Conservation (phyloP, 2,797 vertebrate genomes). For the Xerus rutilus region DNA sequence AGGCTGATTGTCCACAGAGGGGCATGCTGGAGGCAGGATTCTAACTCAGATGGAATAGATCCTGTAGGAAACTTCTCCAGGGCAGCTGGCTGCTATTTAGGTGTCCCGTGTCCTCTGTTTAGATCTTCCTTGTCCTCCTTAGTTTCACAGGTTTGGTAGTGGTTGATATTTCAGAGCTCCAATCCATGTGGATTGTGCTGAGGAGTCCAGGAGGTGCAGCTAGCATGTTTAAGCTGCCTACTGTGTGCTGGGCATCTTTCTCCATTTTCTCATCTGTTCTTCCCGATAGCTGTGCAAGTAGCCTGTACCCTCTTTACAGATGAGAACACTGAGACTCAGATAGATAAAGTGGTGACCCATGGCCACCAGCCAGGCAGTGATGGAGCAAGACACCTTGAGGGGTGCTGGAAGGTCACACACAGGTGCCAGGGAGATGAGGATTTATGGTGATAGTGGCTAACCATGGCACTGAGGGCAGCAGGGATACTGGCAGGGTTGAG, state of each 20-base stretch:
- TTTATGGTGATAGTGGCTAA: too few relatives aligned
- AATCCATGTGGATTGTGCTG: not conserved
- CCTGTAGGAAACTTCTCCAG: not conserved
- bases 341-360: not conserved
- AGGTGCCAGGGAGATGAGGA: not conserved
- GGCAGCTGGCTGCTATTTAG: not conserved
- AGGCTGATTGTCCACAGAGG: fast-evolving
- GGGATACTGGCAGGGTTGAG: not conserved
- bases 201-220: not conserved
- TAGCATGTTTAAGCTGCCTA: not conserved
- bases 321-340: not conserved
- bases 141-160: not conserved
- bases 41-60: not conserved
- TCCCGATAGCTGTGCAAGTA: not conserved
- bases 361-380: not conserved
- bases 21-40: fast-evolving
- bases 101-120: not conserved
- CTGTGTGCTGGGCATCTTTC: fast-evolving
- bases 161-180: not conserved
- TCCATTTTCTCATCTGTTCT: not conserved
- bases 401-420: not conserved
- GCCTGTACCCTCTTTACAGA: not conserved
- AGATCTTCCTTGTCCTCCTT: not conserved
- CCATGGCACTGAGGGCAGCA: fast-evolving
- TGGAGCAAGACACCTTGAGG: not conserved